Conservation (phyloP, 2,113 vertebrate species). For the cat (Felis catus) region F.catus_Fca126_mat1.0 CM031417.1:139411001-139411500, state of each 20-base stretch:
- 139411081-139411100: background rate
- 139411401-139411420: background rate
- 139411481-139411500: background rate
- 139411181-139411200: background rate
- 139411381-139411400: background rate
- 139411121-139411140: fast-evolving
- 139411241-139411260: background rate
- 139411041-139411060: background rate
- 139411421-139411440: fast-evolving
- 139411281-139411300: no score
- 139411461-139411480: background rate
- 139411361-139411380: background rate
- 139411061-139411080: background rate
- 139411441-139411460: background rate
- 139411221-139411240: background rate
- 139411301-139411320: fast-evolving
- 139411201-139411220: fast-evolving
- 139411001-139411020: background rate
- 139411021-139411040: background rate
- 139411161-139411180: background rate
- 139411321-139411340: background rate
- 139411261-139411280: fast-evolving
- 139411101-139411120: background rate
- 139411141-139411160: fast-evolving
- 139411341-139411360: fast-evolving